phyloP scores from a whole-genome alignment of 2,888 invertebrate genomes.

The Leptinotarsa juncta region DNA sequence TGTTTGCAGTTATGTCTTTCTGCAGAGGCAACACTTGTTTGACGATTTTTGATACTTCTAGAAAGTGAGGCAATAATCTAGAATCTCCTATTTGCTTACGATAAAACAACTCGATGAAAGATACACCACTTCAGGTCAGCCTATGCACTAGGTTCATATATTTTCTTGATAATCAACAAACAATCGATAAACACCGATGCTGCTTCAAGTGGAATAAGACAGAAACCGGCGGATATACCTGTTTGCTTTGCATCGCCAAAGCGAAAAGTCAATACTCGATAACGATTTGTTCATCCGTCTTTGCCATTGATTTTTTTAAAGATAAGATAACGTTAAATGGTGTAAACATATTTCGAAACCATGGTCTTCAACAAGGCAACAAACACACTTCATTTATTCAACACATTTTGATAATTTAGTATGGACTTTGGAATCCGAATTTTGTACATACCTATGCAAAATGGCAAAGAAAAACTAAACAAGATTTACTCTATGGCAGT shows the following conservation, averaged over 20 bases:
- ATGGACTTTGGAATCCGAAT: too few species aligned
- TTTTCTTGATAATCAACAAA: background rate
- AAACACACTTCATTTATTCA: too few species aligned
- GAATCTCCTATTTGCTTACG: background rate
- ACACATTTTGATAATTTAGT: too few species aligned
- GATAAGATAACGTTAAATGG: conserved; percentile 11
- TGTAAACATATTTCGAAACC: background rate
- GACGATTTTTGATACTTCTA: background rate
- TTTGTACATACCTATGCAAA: too few species aligned
- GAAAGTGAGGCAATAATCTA: background rate
- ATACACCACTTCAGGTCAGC: too few species aligned
- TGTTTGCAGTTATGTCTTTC: too few species aligned
- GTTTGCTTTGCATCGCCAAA: conserved; percentile 16
- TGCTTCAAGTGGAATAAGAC: conserved; percentile 1
- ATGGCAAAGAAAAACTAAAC: too few species aligned
- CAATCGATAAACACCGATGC: background rate
- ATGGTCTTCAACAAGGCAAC: background rate
- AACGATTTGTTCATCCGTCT: conserved; percentile 10
- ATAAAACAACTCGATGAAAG: too few species aligned
- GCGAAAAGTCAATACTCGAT: conserved; percentile 14
- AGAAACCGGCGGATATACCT: conserved; percentile 13
- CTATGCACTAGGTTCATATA: background rate
- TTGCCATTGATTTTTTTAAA: conserved; percentile 2
- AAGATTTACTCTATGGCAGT: too few species aligned
- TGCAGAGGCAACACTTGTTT: background rate